These are phyloP conservation scores for Gymnoscopelus microlampas DNA, from an alignment of 2,797 vertebrate genomes.

Conservation along the genomic window DNA sequence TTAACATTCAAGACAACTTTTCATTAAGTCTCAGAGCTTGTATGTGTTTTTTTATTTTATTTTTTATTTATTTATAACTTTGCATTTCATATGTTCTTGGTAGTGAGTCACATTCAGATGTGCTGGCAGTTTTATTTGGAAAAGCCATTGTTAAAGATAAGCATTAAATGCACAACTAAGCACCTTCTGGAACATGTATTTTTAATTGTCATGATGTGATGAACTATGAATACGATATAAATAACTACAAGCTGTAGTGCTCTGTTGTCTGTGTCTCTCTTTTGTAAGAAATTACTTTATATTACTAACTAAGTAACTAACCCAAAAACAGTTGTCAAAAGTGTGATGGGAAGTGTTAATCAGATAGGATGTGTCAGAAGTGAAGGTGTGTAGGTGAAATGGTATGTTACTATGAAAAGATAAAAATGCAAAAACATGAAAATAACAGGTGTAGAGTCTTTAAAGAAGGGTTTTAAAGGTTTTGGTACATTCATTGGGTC, in stretches of 20 bases:
- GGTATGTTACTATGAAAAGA: neutral
- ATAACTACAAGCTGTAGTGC: neutral
- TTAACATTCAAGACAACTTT: no score
- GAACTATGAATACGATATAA: conserved; percentile 46
- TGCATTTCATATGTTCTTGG: neutral
- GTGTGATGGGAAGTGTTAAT: no score
- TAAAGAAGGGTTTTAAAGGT: no score
- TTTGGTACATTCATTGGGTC: no score
- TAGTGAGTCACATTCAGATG: neutral
- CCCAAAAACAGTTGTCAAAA: no score
- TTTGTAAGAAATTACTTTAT: no score
- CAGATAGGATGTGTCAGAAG: no score
- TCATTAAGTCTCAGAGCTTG: no score
- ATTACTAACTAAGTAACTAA: no score
- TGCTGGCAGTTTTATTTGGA: conserved; percentile 8
- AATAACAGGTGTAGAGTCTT: no score
- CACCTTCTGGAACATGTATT: conserved; percentile 29
- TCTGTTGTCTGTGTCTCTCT: no score
- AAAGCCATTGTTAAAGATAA: conserved; percentile 11
- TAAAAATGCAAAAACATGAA: no score
- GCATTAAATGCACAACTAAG: conserved; percentile 41
- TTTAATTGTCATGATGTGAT: conserved; percentile 21
- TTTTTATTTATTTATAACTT: conserved; percentile 3
- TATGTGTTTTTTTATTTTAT: neutral
- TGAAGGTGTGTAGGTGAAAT: neutral